Evolutionary conservation across 2,113 vertebrate genomes (phyloP).

Genomic region (Synchiropus splendidus): DNA sequence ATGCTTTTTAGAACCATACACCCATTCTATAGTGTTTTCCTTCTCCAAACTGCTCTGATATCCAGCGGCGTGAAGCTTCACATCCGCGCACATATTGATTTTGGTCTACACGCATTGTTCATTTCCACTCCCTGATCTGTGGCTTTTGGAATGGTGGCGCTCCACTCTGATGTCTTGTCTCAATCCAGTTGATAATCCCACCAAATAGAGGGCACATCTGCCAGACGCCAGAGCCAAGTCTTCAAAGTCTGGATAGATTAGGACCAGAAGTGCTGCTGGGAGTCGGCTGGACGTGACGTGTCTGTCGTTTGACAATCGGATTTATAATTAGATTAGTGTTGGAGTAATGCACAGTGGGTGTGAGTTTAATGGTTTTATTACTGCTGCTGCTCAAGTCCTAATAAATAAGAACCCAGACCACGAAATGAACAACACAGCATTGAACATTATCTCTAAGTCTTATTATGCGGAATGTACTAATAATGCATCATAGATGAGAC

Average conservation of each 20-base stretch:
- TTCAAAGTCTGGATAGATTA: slow-evolving; percentile 58
- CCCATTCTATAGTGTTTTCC: no score
- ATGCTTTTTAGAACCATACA: no score
- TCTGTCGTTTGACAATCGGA: slow-evolving; percentile 38
- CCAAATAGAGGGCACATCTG: slow-evolving; percentile 53
- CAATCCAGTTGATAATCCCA: slow-evolving; percentile 52
- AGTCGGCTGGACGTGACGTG: slow-evolving; percentile 38
- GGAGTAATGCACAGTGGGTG: slow-evolving; percentile 5
- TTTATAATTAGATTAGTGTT: slow-evolving; percentile 49
- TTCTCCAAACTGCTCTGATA: no score
- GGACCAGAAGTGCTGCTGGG: slow-evolving; percentile 30
- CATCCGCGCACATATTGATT: no score
- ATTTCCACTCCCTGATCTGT: slow-evolving; percentile 4
- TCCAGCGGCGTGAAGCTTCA: no score
- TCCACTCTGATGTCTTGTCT: slow-evolving; percentile 43
- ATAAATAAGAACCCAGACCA: no score
- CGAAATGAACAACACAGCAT: no score
- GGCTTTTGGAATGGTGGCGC: slow-evolving; percentile 19
- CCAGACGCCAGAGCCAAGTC: slow-evolving; percentile 31
- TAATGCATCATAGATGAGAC: no score
- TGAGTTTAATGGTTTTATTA: background rate
- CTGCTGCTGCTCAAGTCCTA: no score
- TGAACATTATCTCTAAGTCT: no score
- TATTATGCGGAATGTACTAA: no score
- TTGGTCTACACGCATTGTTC: slow-evolving; percentile 2